Evolutionary conservation across 2,797 vertebrate species (phyloP), one percentile per base, ranked within the genome.

Genomic region (Oreortyx pictus): DNA sequence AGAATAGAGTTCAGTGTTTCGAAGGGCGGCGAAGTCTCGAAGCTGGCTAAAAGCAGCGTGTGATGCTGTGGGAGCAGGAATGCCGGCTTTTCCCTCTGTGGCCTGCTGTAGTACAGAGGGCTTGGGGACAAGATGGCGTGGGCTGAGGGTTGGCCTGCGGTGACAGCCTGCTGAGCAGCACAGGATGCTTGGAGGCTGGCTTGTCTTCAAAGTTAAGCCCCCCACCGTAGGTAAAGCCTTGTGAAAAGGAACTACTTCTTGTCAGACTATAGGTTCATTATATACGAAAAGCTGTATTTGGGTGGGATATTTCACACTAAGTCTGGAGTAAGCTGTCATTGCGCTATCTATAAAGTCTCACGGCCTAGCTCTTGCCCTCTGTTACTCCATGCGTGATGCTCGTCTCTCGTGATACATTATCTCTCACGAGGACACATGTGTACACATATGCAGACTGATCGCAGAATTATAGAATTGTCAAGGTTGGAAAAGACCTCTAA

Each of bases 1-100:
- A 95, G 89, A 97, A 94, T 91, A 96, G 96, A 96, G 96, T 97
- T 96, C 96, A 97, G 97, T 97, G 94, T 95, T 97, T 95, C 80
- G 92, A 92, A 98, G 97, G 97, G 97, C 97, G 97, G 97, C 13
- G 77, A 78, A 93, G 79, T 92, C 92, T 94, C 91, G 79, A 91
- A 89, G 90, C 91, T 81, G 92, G 95, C 96, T 95, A 92, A 89
- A 95, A 96, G 93, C 72, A 44, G 54, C 91, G 31, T 93, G 82
- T 52, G 91, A 84, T 83, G 89, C 82, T 92, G 72, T 93, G 31
- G 35, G 81, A 86, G 82, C 68, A 78, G 49, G 73, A 83, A 86
- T 76, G 74, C 77, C 74, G 71, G 18, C n/a, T 90, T 75, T 86
- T 88, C 31, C 39, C 57, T 75, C 44, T 49, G 82, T 64, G 92